Percentiles rank a stretch among this genome's conserved stretches.
These are phyloP conservation scores for Melanostoma mellinum DNA, from an alignment of 2,888 invertebrate genomes.

Conservation along the genomic window DNA sequence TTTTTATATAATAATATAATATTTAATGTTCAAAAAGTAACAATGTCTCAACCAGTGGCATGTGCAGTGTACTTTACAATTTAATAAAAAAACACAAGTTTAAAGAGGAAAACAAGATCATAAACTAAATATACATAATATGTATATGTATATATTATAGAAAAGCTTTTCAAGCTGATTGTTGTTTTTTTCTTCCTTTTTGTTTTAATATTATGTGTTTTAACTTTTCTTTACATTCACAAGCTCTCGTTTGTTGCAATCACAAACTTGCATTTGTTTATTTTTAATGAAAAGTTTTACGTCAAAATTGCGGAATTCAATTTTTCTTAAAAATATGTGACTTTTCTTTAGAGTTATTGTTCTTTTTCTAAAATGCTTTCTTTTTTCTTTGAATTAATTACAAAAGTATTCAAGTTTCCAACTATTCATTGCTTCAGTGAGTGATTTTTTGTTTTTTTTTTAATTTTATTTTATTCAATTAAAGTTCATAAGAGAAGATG, in stretches of 20 bases:
- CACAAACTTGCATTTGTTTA: conserved; percentile 7
- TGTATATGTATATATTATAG: neutral
- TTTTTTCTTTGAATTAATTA: conserved; percentile 47
- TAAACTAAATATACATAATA: no score
- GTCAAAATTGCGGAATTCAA: conserved; percentile 45
- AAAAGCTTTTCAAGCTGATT: conserved; percentile 51
- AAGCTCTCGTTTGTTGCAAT: conserved; percentile 33
- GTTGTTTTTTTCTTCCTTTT: conserved; percentile 13
- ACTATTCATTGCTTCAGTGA: conserved; percentile 48
- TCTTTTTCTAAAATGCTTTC: conserved; percentile 38
- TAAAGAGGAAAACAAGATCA: neutral
- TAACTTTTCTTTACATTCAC: conserved; percentile 22
- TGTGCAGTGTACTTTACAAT: conserved; percentile 26
- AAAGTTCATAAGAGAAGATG: conserved; percentile 19
- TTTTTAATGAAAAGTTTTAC: conserved; percentile 8
- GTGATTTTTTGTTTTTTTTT: conserved; percentile 10
- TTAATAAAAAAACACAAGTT: conserved; percentile 1
- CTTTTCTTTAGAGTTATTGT: conserved; percentile 47
- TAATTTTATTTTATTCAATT: conserved; percentile 8
- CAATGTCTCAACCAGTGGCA: conserved; percentile 50
- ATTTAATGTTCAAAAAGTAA: conserved; percentile 49
- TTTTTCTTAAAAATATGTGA: conserved; percentile 50
- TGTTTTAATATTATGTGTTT: conserved; percentile 19
- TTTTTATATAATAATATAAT: conserved; percentile 47
- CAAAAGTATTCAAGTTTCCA: conserved; percentile 61